phyloP scores from a whole-genome alignment of 2,888 invertebrate genomes.

The Petrolisthes manimaculis region DNA sequence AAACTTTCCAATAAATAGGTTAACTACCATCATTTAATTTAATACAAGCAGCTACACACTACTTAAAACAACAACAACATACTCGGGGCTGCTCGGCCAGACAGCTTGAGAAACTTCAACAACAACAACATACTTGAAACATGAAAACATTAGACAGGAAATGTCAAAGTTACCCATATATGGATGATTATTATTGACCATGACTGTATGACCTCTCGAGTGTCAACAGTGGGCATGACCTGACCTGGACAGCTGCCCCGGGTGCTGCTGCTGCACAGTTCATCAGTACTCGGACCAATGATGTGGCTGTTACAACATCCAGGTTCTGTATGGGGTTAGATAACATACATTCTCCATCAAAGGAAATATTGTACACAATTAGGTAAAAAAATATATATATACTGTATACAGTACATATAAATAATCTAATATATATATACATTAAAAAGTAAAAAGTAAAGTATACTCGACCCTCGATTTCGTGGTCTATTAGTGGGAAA shows the following conservation, averaged over 20 bases:
- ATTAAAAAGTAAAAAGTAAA: not conserved
- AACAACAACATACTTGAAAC: too few species aligned
- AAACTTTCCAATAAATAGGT: too few species aligned
- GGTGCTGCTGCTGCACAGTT: conserved; percentile 43
- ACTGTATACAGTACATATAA: not conserved
- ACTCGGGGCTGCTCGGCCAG: too few species aligned
- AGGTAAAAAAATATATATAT: not conserved
- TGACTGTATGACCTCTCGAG: not conserved
- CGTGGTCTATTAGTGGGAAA: not conserved
- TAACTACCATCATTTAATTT: too few species aligned
- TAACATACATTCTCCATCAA: not conserved
- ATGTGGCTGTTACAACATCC: conserved; percentile 24
- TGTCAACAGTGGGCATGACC: not conserved
- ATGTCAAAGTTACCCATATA: too few species aligned
- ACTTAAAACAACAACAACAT: too few species aligned
- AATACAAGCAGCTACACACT: too few species aligned
- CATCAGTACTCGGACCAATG: conserved; percentile 31
- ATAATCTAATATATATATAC: not conserved
- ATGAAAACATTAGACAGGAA: too few species aligned
- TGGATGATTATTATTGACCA: too few species aligned
- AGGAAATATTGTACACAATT: not conserved
- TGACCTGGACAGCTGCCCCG: conserved; percentile 40
- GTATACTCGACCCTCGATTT: not conserved
- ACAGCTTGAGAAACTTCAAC: too few species aligned
- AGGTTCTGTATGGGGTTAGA: conserved; percentile 20